Conservation (phyloP, 2,113 vertebrate species). For the Charina bottae region DNA sequence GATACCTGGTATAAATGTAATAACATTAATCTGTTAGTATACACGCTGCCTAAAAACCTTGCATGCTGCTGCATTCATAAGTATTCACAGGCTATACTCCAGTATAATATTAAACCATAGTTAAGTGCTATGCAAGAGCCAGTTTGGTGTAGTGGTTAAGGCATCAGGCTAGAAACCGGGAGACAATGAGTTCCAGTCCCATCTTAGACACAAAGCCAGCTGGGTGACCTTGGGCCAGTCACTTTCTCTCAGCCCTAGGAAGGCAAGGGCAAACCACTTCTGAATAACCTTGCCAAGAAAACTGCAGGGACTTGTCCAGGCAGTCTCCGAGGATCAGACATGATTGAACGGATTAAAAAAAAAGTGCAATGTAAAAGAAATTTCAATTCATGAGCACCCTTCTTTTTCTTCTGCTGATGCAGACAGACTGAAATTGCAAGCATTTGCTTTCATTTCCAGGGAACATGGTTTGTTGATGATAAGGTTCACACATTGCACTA, state of each 20-base stretch:
- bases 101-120: not conserved
- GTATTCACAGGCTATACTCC: not conserved
- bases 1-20: not conserved
- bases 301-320: too few relatives aligned
- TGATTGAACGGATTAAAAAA: too few relatives aligned
- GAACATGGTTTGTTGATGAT: not conserved
- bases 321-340: too few relatives aligned
- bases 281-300: too few relatives aligned
- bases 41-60: not conserved
- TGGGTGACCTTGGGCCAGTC: too few relatives aligned
- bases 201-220: too few relatives aligned
- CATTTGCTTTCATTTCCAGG: not conserved
- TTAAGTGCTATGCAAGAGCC: not conserved
- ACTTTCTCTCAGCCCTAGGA: too few relatives aligned
- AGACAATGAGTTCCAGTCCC: too few relatives aligned
- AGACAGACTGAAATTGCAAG: not conserved
- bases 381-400: not conserved
- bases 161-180: too few relatives aligned
- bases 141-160: too few relatives aligned
- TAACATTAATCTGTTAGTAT: not conserved
- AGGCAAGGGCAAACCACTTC: too few relatives aligned
- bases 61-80: not conserved
- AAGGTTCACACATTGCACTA: not conserved
- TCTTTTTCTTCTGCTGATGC: not conserved
- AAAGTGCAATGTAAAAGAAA: not conserved